A percentile compares a stretch with the other conserved stretches of the same genome.
These are phyloP conservation scores for Sericinus montela DNA, from an alignment of 2,888 invertebrate genomes.

Conservation along the genomic window DNA sequence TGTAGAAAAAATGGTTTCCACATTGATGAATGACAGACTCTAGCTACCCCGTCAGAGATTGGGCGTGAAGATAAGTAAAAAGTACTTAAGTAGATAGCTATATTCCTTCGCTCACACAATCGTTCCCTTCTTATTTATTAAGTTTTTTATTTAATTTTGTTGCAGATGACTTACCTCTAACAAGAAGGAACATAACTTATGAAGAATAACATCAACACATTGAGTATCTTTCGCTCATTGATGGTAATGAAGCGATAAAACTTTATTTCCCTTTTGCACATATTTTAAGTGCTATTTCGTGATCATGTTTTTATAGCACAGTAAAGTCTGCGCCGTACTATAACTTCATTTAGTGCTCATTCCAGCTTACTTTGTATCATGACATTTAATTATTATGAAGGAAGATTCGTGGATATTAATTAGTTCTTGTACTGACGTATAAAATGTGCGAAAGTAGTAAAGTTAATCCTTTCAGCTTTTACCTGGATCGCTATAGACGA, in stretches of 20 bases:
- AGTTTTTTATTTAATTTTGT: constrained; percentile 3
- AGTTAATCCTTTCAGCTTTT: constrained; percentile 6
- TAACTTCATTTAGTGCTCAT: constrained; percentile 38
- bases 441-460: constrained; percentile 16
- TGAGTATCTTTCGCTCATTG: constrained; percentile 20
- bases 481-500: neutral
- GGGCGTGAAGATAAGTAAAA: too few relatives aligned
- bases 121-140: neutral
- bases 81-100: too few relatives aligned
- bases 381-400: constrained; percentile 16
- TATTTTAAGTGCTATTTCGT: constrained; percentile 35
- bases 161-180: constrained; percentile 6
- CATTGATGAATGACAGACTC: too few relatives aligned
- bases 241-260: constrained; percentile 35
- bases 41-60: too few relatives aligned
- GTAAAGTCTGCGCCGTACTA: constrained; percentile 28
- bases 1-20: too few relatives aligned
- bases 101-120: too few relatives aligned
- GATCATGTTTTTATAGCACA: constrained; percentile 34
- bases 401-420: constrained; percentile 13
- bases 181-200: constrained; percentile 5
- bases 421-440: constrained; percentile 15
- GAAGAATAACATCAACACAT: constrained; percentile 12
- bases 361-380: constrained; percentile 26
- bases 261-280: constrained; percentile 29